Evolutionary conservation across 53 echinoderm and acorn worm genomes (phyloP).

Genomic region (Stichopus horrens): DNA sequence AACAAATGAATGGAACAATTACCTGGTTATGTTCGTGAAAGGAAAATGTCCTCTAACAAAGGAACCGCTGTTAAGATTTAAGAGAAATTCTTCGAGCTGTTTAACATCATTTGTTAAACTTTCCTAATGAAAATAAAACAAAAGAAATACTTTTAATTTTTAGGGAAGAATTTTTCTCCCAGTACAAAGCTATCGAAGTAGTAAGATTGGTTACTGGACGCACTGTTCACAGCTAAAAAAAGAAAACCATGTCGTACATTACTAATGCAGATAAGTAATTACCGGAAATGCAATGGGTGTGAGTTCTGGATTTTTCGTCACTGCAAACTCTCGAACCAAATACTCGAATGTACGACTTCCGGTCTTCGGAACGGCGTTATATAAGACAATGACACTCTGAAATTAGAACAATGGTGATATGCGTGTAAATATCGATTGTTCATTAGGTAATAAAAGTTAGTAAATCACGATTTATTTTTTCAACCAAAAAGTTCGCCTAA

Average conservation of each 20-base stretch:
- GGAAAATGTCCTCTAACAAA: conserved; percentile 44
- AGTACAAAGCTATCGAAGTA: not conserved
- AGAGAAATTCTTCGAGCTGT: not conserved
- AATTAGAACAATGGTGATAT: too few species aligned
- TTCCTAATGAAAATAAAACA: not conserved
- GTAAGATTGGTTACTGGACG: too few species aligned
- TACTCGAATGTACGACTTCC: conserved; percentile 28
- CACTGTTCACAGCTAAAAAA: too few species aligned
- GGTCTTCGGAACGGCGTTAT: conserved; percentile 40
- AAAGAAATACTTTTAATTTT: too few species aligned
- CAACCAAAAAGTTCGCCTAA: too few species aligned
- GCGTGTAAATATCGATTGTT: too few species aligned
- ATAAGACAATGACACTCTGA: conserved; percentile 23
- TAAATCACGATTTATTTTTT: too few species aligned
- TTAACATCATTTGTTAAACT: conserved; percentile 20
- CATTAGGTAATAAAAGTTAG: too few species aligned
- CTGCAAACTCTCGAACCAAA: conserved; percentile 22
- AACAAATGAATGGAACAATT: not conserved
- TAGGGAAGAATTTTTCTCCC: not conserved
- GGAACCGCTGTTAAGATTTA: not conserved
- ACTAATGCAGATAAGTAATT: not conserved
- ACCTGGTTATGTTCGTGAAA: conserved; percentile 8
- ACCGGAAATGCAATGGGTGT: conserved; percentile 21
- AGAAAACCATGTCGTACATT: too few species aligned
- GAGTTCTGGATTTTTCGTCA: not conserved